phyloP scores from a whole-genome alignment of 2,797 vertebrate genomes.

The Periophthalmus magnuspinnatus region DNA sequence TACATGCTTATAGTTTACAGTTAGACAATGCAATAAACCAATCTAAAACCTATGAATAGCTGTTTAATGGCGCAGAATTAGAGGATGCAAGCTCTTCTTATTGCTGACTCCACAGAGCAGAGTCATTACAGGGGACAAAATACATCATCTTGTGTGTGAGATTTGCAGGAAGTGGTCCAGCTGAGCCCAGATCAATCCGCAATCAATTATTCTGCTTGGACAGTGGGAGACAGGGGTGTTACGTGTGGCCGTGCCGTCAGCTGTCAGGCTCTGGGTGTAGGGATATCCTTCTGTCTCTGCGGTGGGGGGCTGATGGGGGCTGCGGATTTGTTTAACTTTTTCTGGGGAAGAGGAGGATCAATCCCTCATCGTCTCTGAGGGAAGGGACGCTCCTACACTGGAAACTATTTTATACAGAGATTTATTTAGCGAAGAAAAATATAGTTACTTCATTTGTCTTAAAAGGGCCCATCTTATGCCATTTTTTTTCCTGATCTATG shows the following conservation, averaged over 20 bases:
- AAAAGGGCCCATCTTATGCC: no score
- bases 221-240: slow-evolving; percentile 16
- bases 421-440: slow-evolving; percentile 12
- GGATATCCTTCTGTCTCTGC: slow-evolving; percentile 42
- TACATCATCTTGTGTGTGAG: slow-evolving; percentile 13
- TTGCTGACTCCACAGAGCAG: slow-evolving; percentile 34
- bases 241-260: slow-evolving; percentile 27
- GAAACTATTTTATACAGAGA: slow-evolving; percentile 44
- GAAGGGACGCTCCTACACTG: slow-evolving; percentile 32
- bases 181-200: slow-evolving; percentile 40
- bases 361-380: slow-evolving; percentile 26
- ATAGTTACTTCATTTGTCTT: not conserved
- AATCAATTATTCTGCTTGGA: slow-evolving; percentile 49
- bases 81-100: slow-evolving; percentile 20
- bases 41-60: slow-evolving; percentile 42
- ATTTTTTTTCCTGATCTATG: no score
- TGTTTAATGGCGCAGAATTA: slow-evolving; percentile 38
- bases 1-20: slow-evolving; percentile 25
- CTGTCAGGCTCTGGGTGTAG: slow-evolving; percentile 41
- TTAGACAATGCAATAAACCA: slow-evolving; percentile 33
- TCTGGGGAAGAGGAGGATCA: slow-evolving; percentile 23
- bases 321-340: slow-evolving; percentile 46
- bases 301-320: slow-evolving; percentile 5
- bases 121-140: slow-evolving; percentile 55
- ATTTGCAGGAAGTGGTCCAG: slow-evolving; percentile 24